Conservation (phyloP, 2,113 vertebrate species). For the Pterocles orientalis region DNA sequence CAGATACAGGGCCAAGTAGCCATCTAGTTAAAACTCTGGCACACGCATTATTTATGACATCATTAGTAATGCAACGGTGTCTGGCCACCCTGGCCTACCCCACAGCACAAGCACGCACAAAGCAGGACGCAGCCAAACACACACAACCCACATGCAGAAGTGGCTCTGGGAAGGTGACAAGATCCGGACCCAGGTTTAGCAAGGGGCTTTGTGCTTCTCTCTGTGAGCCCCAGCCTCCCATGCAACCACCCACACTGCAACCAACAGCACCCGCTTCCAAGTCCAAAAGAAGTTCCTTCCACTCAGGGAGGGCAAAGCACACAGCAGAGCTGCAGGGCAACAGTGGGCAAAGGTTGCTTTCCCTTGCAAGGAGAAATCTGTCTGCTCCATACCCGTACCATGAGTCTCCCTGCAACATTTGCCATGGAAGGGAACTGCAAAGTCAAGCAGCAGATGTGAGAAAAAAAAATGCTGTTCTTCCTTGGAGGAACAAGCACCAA, state of each 20-base stretch:
- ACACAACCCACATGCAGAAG: neutral
- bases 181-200: neutral
- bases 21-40: neutral
- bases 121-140: neutral
- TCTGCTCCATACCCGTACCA: neutral
- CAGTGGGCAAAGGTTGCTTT: neutral
- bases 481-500: neutral
- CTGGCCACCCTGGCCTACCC: neutral
- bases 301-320: neutral
- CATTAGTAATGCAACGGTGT: neutral
- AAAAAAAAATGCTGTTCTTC: neutral
- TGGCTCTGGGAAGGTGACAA: neutral
- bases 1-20: neutral
- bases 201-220: neutral
- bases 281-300: neutral
- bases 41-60: neutral
- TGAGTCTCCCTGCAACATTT: neutral
- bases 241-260: neutral
- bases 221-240: neutral
- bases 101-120: neutral
- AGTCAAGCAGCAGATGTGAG: slow-evolving; percentile 67
- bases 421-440: neutral
- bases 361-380: neutral
- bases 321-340: neutral
- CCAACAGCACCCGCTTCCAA: neutral